Evolutionary conservation across 2,888 invertebrate species (phyloP).

Genomic region (Apotomis betuletana): DNA sequence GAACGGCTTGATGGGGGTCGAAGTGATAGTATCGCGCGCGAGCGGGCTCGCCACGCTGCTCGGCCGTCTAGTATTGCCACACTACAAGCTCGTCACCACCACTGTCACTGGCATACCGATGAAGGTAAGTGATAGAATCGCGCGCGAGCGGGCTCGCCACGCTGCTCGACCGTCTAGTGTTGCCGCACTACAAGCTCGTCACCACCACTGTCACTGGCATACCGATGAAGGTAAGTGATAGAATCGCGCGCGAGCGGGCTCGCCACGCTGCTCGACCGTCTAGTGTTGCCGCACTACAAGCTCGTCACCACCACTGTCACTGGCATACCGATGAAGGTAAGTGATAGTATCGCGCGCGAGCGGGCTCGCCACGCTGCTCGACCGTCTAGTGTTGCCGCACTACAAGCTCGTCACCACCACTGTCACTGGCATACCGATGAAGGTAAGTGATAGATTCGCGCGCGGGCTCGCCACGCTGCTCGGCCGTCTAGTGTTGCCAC

Average conservation of each 20-base stretch:
- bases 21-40: conserved; percentile 91
- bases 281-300: no score
- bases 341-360: neutral
- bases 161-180: conserved; percentile 88
- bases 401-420: no score
- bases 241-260: neutral
- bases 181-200: conserved; percentile 94
- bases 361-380: no score
- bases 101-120: conserved; percentile 99
- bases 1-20: conserved; percentile 88
- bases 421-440: conserved; percentile 98
- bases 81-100: conserved; percentile 96
- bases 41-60: conserved; percentile 89
- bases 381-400: no score
- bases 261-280: no score
- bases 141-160: conserved; percentile 82
- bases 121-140: conserved; percentile 85
- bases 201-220: conserved; percentile 99
- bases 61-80: conserved; percentile 89
- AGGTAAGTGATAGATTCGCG: conserved; percentile 71
- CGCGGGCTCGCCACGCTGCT: no score
- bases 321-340: conserved; percentile 98
- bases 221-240: conserved; percentile 93
- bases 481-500: no score
- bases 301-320: conserved; percentile 70